These are phyloP conservation scores for Brachyistius frenatus DNA, from an alignment of 2,113 vertebrate genomes.

Conservation along the genomic window DNA sequence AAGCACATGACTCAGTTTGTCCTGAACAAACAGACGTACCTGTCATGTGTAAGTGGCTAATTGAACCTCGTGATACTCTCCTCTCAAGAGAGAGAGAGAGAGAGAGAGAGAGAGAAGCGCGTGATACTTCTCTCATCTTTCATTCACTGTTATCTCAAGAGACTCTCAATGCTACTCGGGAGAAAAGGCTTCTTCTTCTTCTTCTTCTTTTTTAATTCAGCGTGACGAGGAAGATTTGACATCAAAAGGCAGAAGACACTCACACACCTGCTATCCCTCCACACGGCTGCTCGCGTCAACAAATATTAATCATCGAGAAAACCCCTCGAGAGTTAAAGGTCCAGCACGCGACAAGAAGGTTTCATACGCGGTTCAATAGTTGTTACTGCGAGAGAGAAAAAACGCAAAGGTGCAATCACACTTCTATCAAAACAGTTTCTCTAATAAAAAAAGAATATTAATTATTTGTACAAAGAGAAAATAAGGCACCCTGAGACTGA, in stretches of 20 bases:
- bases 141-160: conserved; percentile 50
- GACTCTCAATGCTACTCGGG: conserved; percentile 27
- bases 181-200: conserved; percentile 13
- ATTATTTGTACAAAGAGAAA: too few relatives aligned
- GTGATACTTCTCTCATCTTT: background rate
- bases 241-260: conserved; percentile 30
- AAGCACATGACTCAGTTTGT: background rate
- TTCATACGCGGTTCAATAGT: background rate
- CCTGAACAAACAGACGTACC: background rate
- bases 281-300: conserved; percentile 2
- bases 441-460: too few relatives aligned
- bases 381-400: background rate
- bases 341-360: background rate
- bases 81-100: too few relatives aligned
- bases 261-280: conserved; percentile 39
- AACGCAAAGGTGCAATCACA: too few relatives aligned
- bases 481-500: too few relatives aligned
- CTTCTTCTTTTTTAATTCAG: background rate
- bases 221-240: conserved; percentile 48
- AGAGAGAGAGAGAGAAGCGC: too few relatives aligned
- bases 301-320: background rate
- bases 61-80: background rate
- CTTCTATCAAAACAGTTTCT: too few relatives aligned
- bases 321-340: background rate
- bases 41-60: conserved; percentile 6